Base-by-base conservation (phyloP, 2,888 invertebrate species). In the Meiosimyza platycephala region DNA sequence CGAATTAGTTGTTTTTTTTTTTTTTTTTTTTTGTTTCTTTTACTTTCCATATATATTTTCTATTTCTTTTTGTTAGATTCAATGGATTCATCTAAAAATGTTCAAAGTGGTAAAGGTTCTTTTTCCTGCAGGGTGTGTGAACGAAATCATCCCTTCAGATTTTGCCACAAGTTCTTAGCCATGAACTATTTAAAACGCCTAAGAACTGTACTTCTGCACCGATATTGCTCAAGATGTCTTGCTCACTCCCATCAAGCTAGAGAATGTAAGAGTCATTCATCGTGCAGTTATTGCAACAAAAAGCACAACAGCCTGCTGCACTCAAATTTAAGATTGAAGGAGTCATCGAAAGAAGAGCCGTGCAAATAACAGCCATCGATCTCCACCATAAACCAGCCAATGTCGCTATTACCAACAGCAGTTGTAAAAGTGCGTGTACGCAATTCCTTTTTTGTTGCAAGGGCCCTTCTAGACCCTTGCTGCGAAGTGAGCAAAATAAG, bases 281-380 rank as follows among this genome's bases (percentile, higher is more conserved):
- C 22, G 6, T 55, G 55, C 16, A 22, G 16, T 18, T 22, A 55
- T 22, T 55, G 55, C 22, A 22, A 22, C 7, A 22, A n/a, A 7
- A 55, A 55, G 7, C 55, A 55, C 3, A 16, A 55, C 55, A 55
- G 55, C 9, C 55, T 55, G 13, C 55, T 55, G 55, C 55, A 28
- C 28, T 2, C 28, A 28, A 28, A 55, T 55, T n/a, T 22, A 11
- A 13, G 55, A 55, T n/a, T 22, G 22, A 9, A 55, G 11, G 15
- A 9, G 16, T 6, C 16, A 16, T 3, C 7, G 16, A 7, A 6
- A n/a, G 22, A n/a, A n/a, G 22, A 55, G 22, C 22, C 16, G 16
- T 12, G 11, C 11, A 55, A 55, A n/a, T 2, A 12, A 11, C 55
- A 55, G 22, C 55, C 9, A 7, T 9, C 22, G 16, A n/a, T 22